phyloP scores from a whole-genome alignment of 2,113 vertebrate genomes.

The Lampris incognitus region DNA sequence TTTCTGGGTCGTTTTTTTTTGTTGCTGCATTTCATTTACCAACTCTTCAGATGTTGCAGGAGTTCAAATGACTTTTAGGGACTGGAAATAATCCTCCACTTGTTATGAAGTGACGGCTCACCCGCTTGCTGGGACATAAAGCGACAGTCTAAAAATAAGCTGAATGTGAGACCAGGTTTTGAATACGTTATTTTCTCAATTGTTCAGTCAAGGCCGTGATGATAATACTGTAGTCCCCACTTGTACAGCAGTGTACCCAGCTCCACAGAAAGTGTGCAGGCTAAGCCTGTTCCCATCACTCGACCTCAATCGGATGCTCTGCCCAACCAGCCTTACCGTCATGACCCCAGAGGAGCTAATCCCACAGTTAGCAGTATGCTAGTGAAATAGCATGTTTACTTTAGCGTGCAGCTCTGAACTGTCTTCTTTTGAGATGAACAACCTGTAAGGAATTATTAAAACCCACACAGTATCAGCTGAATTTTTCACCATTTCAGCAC shows the following conservation, averaged over 20 bases:
- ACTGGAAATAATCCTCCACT: constrained; percentile 24
- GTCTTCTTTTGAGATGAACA: not conserved
- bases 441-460: constrained; percentile 4
- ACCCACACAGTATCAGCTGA: constrained; percentile 42
- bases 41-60: too few species aligned
- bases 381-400: constrained; percentile 13
- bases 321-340: not conserved
- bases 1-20: too few species aligned
- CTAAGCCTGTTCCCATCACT: constrained; percentile 1
- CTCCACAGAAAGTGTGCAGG: not conserved
- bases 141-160: too few species aligned
- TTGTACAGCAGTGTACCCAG: not conserved
- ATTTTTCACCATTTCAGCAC: constrained; percentile 30
- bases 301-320: not conserved
- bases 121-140: constrained; percentile 6
- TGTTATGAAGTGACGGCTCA: constrained; percentile 7
- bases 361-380: not conserved
- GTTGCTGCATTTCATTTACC: too few species aligned
- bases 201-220: not conserved
- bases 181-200: constrained; percentile 6
- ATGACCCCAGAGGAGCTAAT: not conserved
- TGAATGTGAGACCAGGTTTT: constrained; percentile 13
- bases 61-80: constrained; percentile 8
- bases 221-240: not conserved
- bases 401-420: constrained; percentile 25